phyloP scores from a whole-genome alignment of 1,140 invertebrate species.

The Cataglyphis hispanica region DNA sequence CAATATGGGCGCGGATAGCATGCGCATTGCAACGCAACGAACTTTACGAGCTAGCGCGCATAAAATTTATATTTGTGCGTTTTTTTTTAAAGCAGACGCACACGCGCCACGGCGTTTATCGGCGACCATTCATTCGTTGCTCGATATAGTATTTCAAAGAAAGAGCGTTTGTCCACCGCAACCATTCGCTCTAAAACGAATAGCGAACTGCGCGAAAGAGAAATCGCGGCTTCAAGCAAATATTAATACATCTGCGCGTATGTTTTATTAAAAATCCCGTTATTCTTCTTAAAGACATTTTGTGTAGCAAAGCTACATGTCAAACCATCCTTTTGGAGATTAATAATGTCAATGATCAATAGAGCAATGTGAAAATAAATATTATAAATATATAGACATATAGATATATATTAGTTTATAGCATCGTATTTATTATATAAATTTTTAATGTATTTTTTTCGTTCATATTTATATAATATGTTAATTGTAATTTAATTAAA shows the following conservation, averaged over 20 bases:
- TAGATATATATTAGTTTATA: background rate
- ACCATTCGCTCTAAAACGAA: background rate
- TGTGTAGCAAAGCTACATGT: background rate
- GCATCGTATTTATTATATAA: no score
- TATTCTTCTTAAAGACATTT: background rate
- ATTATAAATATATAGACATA: background rate
- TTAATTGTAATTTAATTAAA: constrained; percentile 7
- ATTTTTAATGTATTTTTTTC: constrained; percentile 3
- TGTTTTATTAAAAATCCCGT: background rate
- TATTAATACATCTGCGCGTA: constrained; percentile 12
- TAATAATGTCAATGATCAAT: background rate
- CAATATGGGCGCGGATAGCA: constrained; percentile 82
- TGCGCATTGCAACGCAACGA: constrained; percentile 79
- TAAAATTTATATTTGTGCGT: constrained; percentile 74
- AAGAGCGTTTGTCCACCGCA: constrained; percentile 7
- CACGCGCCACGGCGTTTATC: background rate
- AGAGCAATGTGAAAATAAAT: background rate
- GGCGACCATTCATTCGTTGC: background rate
- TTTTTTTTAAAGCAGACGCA: constrained; percentile 38
- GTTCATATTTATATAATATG: background rate
- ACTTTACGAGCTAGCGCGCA: constrained; percentile 76
- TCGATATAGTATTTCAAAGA: constrained; percentile 30
- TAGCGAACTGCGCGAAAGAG: background rate
- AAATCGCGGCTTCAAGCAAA: constrained; percentile 1
- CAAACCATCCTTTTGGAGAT: background rate